Evolutionary conservation across 2,797 vertebrate genomes (phyloP).

Genomic region (Fistularia tabacaria): DNA sequence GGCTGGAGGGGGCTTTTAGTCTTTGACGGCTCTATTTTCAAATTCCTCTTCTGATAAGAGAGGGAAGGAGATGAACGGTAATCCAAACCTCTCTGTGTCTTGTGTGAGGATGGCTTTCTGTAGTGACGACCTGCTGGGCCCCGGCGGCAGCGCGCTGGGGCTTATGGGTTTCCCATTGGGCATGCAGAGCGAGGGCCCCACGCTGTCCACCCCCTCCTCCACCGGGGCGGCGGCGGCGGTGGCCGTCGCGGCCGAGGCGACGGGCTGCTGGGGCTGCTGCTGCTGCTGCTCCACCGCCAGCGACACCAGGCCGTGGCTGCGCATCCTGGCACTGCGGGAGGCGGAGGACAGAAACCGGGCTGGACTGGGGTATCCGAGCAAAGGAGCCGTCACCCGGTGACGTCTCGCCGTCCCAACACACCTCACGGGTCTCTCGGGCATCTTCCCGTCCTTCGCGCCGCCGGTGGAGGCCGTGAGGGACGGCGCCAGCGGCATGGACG

Average conservation of each 20-base stretch:
- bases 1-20: too few species aligned
- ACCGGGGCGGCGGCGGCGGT: constrained; percentile 52
- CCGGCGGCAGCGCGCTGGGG: constrained; percentile 80
- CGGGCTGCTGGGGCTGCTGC: constrained; percentile 58
- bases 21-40: too few species aligned
- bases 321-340: constrained; percentile 81
- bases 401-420: constrained; percentile 22
- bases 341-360: not conserved
- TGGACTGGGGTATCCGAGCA: too few species aligned
- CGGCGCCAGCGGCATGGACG: constrained; percentile 57
- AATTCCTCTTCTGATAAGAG: not conserved
- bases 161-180: constrained; percentile 83
- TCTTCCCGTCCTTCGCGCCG: constrained; percentile 64
- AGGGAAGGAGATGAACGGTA: not conserved
- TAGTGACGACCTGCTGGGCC: constrained; percentile 81
- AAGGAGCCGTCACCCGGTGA: too few species aligned
- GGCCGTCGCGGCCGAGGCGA: constrained; percentile 55
- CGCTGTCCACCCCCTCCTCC: constrained; percentile 84
- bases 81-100: constrained; percentile 81
- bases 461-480: constrained; percentile 64
- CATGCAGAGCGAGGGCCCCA: constrained; percentile 83
- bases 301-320: constrained; percentile 77
- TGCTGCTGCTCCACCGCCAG: constrained; percentile 62
- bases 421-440: constrained; percentile 76
- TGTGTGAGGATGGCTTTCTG: constrained; percentile 88